phyloP scores from a whole-genome alignment of 2,797 vertebrate species.

The Danio kyathit region DNA sequence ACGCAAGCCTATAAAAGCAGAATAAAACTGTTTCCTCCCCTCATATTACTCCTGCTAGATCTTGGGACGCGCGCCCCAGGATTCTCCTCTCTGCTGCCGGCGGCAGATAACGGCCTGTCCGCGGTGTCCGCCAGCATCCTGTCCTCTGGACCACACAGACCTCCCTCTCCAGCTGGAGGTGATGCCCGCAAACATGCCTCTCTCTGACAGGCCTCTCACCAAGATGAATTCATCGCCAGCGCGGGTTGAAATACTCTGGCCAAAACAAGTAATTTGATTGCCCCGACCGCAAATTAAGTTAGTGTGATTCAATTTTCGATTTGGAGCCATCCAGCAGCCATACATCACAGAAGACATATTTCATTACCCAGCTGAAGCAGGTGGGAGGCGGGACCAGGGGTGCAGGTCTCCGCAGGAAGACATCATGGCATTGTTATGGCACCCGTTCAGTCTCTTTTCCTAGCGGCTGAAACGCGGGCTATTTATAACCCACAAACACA shows the following conservation, averaged over 20 bases:
- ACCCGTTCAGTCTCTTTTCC: constrained; percentile 54
- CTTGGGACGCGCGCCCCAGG: background rate
- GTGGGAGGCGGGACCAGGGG: constrained; percentile 68
- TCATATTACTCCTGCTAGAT: background rate
- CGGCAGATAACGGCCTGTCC: constrained; percentile 40
- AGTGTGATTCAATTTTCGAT: constrained; percentile 89
- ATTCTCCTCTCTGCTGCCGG: background rate
- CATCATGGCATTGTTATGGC: constrained; percentile 80
- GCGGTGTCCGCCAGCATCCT: constrained; percentile 45
- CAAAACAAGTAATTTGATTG: constrained; percentile 89
- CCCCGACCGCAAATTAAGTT: constrained; percentile 87
- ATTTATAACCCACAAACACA: constrained; percentile 56
- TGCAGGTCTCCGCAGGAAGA: constrained; percentile 74
- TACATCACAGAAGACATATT: constrained; percentile 87
- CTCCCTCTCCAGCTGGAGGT: constrained; percentile 31
- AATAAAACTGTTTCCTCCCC: no score
- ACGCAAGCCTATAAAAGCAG: background rate
- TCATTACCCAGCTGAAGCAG: constrained; percentile 83
- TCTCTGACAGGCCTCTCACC: constrained; percentile 81
- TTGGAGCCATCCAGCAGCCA: constrained; percentile 82
- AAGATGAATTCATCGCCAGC: constrained; percentile 86
- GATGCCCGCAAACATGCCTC: constrained; percentile 47
- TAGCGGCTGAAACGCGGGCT: constrained; percentile 34
- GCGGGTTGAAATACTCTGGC: constrained; percentile 73
- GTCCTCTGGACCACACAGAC: constrained; percentile 15